A percentile compares a stretch with the other conserved stretches of the same genome.
These are phyloP conservation scores for Acleris emargana DNA, from an alignment of 2,888 invertebrate species.

Conservation along the genomic window DNA sequence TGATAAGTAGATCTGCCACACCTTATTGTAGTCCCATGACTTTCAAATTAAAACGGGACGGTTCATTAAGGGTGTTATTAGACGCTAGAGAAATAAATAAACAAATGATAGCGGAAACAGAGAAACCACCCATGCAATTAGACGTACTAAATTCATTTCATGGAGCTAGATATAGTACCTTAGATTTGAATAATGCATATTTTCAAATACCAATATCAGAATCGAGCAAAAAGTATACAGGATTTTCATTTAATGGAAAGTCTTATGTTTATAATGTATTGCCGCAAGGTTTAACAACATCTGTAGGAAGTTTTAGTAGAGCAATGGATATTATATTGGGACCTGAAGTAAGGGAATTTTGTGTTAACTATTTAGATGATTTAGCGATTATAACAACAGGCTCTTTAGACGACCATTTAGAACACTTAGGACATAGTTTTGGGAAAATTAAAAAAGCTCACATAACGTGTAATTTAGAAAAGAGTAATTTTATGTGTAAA, in stretches of 20 bases:
- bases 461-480: constrained; percentile 35
- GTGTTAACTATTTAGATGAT: constrained; percentile 45
- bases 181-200: constrained; percentile 41
- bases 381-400: constrained; percentile 41
- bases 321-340: constrained; percentile 46
- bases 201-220: constrained; percentile 38
- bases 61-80: constrained; percentile 3
- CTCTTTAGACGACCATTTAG: constrained; percentile 36
- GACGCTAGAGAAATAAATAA: constrained; percentile 13
- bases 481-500: constrained; percentile 36
- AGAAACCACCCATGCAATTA: constrained; percentile 10
- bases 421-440: constrained; percentile 39
- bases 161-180: constrained; percentile 34
- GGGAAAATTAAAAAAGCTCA: constrained; percentile 31
- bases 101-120: constrained; percentile 6
- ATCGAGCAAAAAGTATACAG: constrained; percentile 37
- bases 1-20: neutral
- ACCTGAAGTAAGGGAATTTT: constrained; percentile 40
- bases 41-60: constrained; percentile 7
- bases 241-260: constrained; percentile 36
- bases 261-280: constrained; percentile 39
- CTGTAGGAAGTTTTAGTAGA: constrained; percentile 43
- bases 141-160: constrained; percentile 16
- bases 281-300: constrained; percentile 42
- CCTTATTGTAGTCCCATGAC: constrained; percentile 18